Base-by-base conservation (phyloP, 1,140 invertebrate species). In the Cheumatopsyche charites region DNA sequence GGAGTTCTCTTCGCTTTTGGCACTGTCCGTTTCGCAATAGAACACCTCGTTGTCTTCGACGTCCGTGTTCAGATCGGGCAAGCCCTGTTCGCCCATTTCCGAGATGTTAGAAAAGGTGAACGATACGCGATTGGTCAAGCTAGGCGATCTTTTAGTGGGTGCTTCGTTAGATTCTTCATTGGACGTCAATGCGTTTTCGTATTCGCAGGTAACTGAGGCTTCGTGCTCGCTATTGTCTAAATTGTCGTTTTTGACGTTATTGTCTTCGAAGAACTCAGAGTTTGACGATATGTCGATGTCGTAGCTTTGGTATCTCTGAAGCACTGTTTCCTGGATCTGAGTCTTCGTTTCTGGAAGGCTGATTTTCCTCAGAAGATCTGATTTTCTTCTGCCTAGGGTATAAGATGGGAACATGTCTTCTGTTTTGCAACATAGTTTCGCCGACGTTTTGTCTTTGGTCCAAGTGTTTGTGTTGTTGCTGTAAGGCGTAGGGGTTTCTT, bases 391-490 rank as follows among this genome's bases (percentile, higher is more conserved):
- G 7, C 82, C 82, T 72, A 82, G 63, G 3, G 82, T 82, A 78
- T 83, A 81, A 61, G 82, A 82, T 25, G 82, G 82, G 72, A 82
- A 83, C 13, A 83, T 77, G 7, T 82, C 81, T 52, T 83, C 82
- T 7, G 78, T 78, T 70, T 81, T 80, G 71, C 80, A 83, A 73
- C 81, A 82, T 7, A 79, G 65, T 72, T 76, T 80, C 75, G 79
- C 78, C 67, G 82, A 78, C 0, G 81, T 80, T 15, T 79, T 79
- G 73, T 82, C 81, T 73, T 74, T 77, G 52, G 76, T 73, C 70
- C 75, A 76, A 11, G 80, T 82, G 26, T 83, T 80, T 19, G 62
- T 81, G 78, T 43, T 78, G 12, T 72, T 65, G 9, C 43, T 72
- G 3, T 25, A 11, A 1, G 19, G 11, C 76, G 61, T 65, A 23